Percentiles rank a stretch among this genome's conserved stretches.
These are phyloP conservation scores for Paedocypris micromegethes DNA, from an alignment of 2,797 vertebrate genomes.

Conservation along the genomic window DNA sequence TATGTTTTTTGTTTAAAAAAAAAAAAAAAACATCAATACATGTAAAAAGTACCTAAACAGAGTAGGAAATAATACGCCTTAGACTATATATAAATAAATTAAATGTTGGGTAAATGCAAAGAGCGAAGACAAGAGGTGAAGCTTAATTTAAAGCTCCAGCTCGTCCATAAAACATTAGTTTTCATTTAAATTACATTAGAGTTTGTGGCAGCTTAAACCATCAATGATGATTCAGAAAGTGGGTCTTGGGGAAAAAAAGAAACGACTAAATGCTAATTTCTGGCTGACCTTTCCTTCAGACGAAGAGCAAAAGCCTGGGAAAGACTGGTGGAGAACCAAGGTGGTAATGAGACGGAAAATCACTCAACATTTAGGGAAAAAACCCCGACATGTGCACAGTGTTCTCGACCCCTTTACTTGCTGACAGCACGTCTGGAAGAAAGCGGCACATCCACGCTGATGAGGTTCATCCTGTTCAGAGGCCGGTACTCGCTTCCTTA, in stretches of 20 bases:
- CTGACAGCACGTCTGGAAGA: background rate
- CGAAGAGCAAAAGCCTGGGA: slow-evolving; percentile 28
- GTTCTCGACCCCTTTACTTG: slow-evolving; percentile 22
- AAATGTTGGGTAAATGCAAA: too few relatives aligned
- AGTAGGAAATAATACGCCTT: too few relatives aligned
- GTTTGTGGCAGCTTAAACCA: too few relatives aligned
- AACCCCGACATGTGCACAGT: slow-evolving; percentile 16
- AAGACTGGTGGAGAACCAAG: slow-evolving; percentile 6
- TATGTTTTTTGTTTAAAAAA: too few relatives aligned
- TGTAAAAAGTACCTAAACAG: too few relatives aligned
- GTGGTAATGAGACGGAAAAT: slow-evolving; percentile 27
- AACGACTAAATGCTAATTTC: background rate
- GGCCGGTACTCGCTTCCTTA: background rate
- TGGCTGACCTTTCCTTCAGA: background rate
- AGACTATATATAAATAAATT: too few relatives aligned
- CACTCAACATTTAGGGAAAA: slow-evolving; percentile 18
- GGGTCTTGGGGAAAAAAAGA: background rate
- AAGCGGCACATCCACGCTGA: background rate
- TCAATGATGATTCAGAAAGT: too few relatives aligned
- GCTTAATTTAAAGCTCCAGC: too few relatives aligned
- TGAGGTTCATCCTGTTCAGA: slow-evolving; percentile 18
- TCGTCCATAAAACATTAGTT: too few relatives aligned
- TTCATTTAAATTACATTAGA: too few relatives aligned
- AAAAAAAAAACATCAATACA: too few relatives aligned
- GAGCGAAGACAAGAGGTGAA: too few relatives aligned